A percentile compares a stretch with the other conserved stretches of the same genome.
phyloP scores from a whole-genome alignment of 2,888 invertebrate species.

The Lepeophtheirus nordmannii region DNA sequence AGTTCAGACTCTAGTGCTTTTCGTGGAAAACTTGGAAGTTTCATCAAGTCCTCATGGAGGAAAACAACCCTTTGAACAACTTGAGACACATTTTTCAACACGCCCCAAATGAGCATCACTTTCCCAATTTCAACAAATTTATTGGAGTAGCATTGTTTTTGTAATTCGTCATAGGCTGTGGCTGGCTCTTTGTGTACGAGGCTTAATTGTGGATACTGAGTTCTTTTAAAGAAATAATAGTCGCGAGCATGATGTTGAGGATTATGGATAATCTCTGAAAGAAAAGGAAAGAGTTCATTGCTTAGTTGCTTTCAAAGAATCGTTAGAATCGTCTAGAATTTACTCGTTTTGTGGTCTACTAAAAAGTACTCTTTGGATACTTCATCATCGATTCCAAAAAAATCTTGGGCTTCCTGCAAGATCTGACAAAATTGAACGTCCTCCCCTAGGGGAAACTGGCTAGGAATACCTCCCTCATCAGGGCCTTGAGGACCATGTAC shows the following conservation, averaged over 20 bases:
- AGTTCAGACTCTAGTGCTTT: constrained; percentile 94
- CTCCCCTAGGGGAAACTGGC: constrained; percentile 94
- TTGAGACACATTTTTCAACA: constrained; percentile 65
- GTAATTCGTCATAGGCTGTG: constrained; percentile 73
- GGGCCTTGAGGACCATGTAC: constrained; percentile 77
- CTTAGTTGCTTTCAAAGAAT: not conserved
- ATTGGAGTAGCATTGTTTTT: constrained; percentile 71
- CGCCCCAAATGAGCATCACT: constrained; percentile 74
- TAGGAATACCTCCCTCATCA: constrained; percentile 85
- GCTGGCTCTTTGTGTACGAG: constrained; percentile 77
- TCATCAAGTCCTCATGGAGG: constrained; percentile 94
- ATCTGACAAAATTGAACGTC: constrained; percentile 91
- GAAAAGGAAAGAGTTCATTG: constrained; percentile 5
- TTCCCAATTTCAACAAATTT: constrained; percentile 89
- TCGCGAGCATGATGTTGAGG: constrained; percentile 88
- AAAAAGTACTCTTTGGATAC: constrained; percentile 78
- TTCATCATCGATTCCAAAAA: constrained; percentile 85
- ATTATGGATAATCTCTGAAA: constrained; percentile 83
- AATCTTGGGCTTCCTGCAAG: constrained; percentile 84
- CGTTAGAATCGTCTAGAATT: constrained; percentile 33
- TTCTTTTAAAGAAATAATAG: constrained; percentile 83
- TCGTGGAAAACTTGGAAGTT: constrained; percentile 90
- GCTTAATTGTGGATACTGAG: constrained; percentile 91
- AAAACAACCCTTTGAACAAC: constrained; percentile 94
- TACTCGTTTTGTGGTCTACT: constrained; percentile 96